A percentile compares a stretch with the other conserved stretches of the same genome.
These are phyloP conservation scores for Brachystomella parvula DNA, from an alignment of 1,140 invertebrate species.

Conservation along the genomic window DNA sequence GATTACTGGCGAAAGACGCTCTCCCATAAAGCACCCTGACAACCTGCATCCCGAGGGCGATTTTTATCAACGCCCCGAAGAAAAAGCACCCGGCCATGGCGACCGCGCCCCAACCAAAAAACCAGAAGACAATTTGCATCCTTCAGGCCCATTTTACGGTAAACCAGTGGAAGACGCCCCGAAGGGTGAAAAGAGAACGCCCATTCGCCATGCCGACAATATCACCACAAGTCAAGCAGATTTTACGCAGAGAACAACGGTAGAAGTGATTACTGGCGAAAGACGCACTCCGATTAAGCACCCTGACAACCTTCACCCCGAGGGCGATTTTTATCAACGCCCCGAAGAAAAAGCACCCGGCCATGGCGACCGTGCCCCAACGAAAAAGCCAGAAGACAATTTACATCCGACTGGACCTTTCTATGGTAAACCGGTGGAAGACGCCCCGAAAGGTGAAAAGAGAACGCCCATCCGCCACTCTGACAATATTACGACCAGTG, in stretches of 20 bases:
- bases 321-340: background rate
- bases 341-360: background rate
- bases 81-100: background rate
- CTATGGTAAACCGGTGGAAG: background rate
- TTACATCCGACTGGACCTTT: background rate
- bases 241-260: constrained; percentile 5
- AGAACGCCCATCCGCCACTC: constrained; percentile 45
- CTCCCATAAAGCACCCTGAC: constrained; percentile 43
- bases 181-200: constrained; percentile 24
- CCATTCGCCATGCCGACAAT: constrained; percentile 42
- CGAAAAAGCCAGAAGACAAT: background rate
- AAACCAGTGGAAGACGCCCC: constrained; percentile 1
- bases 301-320: constrained; percentile 3
- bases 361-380: background rate
- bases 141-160: constrained; percentile 42
- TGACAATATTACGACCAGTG: no score
- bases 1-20: background rate
- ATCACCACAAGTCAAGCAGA: constrained; percentile 36
- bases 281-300: background rate
- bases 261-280: background rate
- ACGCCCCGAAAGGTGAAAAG: constrained; percentile 40
- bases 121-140: background rate
- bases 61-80: constrained; percentile 1
- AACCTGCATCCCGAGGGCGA: constrained; percentile 54
- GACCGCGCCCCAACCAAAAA: background rate